Base-by-base conservation (phyloP, 2,888 invertebrate genomes). In the Automeris io region DNA sequence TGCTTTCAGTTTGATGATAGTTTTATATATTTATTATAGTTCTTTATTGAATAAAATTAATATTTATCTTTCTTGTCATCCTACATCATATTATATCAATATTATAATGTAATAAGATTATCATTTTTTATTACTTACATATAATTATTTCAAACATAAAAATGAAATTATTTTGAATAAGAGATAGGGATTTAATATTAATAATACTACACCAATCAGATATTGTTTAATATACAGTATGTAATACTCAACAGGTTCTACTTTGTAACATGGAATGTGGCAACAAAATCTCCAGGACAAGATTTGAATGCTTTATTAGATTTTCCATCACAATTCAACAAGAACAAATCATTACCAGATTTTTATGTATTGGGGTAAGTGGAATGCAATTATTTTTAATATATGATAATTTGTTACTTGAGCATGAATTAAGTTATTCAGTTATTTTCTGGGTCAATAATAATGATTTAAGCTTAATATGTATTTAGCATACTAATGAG, bases 201-300 rank as follows among this genome's bases (percentile, higher is more conserved):
- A n/a, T n/a, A n/a, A n/a, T n/a, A n/a, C n/a, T n/a, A n/a, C n/a
- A n/a, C n/a, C n/a, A n/a, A n/a, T n/a, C n/a, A n/a, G n/a, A n/a
- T 5, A 19, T 5, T 19, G 19, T 19, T 19, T 19, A 19, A 5
- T 19, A 5, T 5, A 19, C 6, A 19, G 19, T 19, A 19, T 19
- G 19, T 19, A 6, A 29, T 16, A 13, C 16, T 29, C 29, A 82
- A 23, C 74, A 94, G 93, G 66, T 82, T 96, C 49, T 95, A 94
- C 73, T 89, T 95, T 57, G 91, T 93, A 31, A 97, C 97, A 26
- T 97, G 95, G 91, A 97, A 97, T 88, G 96, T 97, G 37, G 95
- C 95, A 23, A 93, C 94, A 1, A 92, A 90, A 60, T 88, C 88
- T 47, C 93, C 93, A 18, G 91, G 91, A 21, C 91, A 93, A 59